These are phyloP conservation scores for Tipula lateralis DNA, from an alignment of 2,888 invertebrate genomes.

Conservation along the genomic window DNA sequence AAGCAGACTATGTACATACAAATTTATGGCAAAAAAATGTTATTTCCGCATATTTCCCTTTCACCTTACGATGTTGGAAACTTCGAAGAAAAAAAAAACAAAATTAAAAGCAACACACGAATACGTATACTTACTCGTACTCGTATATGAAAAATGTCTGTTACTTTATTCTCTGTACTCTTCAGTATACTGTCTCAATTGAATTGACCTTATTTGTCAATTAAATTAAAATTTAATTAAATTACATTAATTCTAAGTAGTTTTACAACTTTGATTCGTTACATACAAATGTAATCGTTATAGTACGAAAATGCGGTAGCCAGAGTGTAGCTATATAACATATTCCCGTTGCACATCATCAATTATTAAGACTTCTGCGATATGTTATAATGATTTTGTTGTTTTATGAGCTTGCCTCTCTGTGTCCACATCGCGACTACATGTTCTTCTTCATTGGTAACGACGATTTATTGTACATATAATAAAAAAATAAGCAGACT, in stretches of 20 bases:
- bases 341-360: background rate
- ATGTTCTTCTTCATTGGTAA: background rate
- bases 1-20: background rate
- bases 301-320: background rate
- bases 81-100: background rate
- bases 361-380: background rate
- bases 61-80: background rate
- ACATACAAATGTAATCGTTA: background rate
- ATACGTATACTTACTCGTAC: background rate
- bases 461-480: background rate
- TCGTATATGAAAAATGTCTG: background rate
- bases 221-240: background rate
- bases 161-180: background rate
- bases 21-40: background rate
- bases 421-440: background rate
- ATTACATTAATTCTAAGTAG: background rate
- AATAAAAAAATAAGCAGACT: background rate
- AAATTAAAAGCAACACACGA: background rate
- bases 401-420: background rate
- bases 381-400: background rate
- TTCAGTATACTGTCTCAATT: background rate
- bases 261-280: background rate
- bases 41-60: constrained; percentile 24
- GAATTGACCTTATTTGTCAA: background rate
- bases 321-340: background rate